Evolutionary conservation across 2,888 invertebrate species (phyloP), one percentile per base, ranked within the genome.

Genomic region (Steinernema carpocapsae): DNA sequence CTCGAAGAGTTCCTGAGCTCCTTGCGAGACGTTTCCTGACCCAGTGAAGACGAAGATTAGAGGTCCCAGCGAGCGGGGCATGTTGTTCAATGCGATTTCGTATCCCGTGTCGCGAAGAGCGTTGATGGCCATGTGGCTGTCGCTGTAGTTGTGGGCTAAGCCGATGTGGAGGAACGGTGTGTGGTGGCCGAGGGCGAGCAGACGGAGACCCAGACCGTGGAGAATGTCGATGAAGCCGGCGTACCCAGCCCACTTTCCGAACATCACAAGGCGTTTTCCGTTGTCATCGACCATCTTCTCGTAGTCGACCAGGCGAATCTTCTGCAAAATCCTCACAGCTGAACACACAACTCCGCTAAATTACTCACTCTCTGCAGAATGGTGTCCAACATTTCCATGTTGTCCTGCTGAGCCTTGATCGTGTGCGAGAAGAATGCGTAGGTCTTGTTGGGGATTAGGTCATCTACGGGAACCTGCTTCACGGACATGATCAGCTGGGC

Each of bases 131-230:
- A 97, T 96, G 84, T 94, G 95, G 0, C 95, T 95, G 88, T 94
- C 96, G 45, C 97, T 91, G 89, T 99, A 99, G 89, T 99, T 99
- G 88, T 99, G 99, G 0, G 99, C 95, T 3, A 96, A 95, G 0
- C 96, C 97, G 79, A 99, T 94, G 87, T 99, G 96, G 93, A 99
- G 96, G 87, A 99, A 99, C 0, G 99, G 99, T 0, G 99, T 99
- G 87, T 99, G 99, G 88, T 99, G 97, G 0, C 99, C 99, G 29
- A 99, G 90, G 0, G 97, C 97, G 73, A 99, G 90, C 1, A 96
- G 90, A 43, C 99, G 90, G 45, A 99, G 90, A 0, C 99, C 99
- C 59, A 99, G 90, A 0, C 99, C 99, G 87, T 99, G 99, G 19
- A 99, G 90, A 83, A 99, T 97, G 88, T 99, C 97, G 73, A 99